phyloP scores from a whole-genome alignment of 2,888 invertebrate species.

The Norana najaformis region DNA sequence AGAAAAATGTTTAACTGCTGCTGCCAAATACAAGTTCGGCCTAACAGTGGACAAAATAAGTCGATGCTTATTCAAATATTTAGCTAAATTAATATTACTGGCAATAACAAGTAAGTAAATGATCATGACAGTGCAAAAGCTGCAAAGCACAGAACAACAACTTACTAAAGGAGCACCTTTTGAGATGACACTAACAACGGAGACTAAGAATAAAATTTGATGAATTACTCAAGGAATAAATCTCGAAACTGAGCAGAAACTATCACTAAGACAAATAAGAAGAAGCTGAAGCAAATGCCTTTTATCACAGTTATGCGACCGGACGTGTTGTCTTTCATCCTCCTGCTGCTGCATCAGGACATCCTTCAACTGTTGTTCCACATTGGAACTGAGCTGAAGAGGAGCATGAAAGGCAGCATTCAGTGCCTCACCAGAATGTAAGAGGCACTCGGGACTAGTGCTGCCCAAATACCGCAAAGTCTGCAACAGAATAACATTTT shows the following conservation, averaged over 20 bases:
- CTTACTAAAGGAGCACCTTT: not conserved
- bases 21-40: too few species aligned
- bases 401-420: conserved; percentile 75
- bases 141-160: not conserved
- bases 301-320: conserved; percentile 52
- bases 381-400: conserved; percentile 67
- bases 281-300: conserved; percentile 47
- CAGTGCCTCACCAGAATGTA: conserved; percentile 71
- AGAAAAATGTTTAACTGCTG: too few species aligned
- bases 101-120: not conserved
- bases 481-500: not conserved
- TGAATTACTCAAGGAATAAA: not conserved
- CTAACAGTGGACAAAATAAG: too few species aligned
- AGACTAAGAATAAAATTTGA: not conserved
- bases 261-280: not conserved
- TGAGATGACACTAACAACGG: not conserved
- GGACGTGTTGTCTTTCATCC: conserved; percentile 71
- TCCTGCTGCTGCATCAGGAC: conserved; percentile 82
- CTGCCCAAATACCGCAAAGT: conserved; percentile 15
- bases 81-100: not conserved
- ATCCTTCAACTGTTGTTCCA: conserved; percentile 82
- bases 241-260: not conserved
- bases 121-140: not conserved
- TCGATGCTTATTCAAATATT: not conserved
- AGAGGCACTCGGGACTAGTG: conserved; percentile 82